Evolutionary conservation across 2,888 invertebrate genomes (phyloP), one percentile per base, ranked within the genome.

Genomic region (Phaonia tiefii): DNA sequence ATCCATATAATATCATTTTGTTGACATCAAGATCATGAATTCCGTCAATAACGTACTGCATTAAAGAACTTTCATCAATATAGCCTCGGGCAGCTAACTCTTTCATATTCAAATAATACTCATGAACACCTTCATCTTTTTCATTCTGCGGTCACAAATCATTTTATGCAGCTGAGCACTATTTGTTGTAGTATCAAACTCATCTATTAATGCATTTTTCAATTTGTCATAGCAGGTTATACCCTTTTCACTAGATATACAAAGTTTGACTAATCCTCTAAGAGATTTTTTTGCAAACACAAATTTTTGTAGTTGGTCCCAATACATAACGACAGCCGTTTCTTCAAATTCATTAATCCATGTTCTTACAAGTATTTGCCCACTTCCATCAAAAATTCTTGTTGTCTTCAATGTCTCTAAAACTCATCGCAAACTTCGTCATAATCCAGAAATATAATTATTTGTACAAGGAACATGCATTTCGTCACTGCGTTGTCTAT

Each of bases 241-340:
- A 8, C 73, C 63, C 8, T 69, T 17, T 26, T 73, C 70, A 88
- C 60, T 44, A 8, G 60, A 54, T 25, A 83, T 13, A 25, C 73
- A 81, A 4, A 70, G 17, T 39, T 76, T 82, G 2, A 83, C 82
- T 0, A 83, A 46, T 0, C 82, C 84, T 3, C 58, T 67, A 13
- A 84, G 51, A 0, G 81, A 66, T 42, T 75, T 83, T 69, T 79
- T 75, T n/a, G n/a, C n/a, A n/a, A n/a, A n/a, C n/a, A n/a, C n/a
- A n/a, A n/a, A n/a, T n/a, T n/a, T n/a, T n/a, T 2, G 76, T 74
- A 22, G n/a, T 1, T 72, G 39, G n/a, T 73, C 63, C 63, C 54
- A 73, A 37, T 2, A n/a, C 65, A 74, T 74, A 10, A 56, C 1
- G 10, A n/a, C 20, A 17, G 66, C 37, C 4, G 37, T 54, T n/a